Conservation (phyloP, 2,113 vertebrate genomes). For the Phalacrocorax aristotelis region DNA sequence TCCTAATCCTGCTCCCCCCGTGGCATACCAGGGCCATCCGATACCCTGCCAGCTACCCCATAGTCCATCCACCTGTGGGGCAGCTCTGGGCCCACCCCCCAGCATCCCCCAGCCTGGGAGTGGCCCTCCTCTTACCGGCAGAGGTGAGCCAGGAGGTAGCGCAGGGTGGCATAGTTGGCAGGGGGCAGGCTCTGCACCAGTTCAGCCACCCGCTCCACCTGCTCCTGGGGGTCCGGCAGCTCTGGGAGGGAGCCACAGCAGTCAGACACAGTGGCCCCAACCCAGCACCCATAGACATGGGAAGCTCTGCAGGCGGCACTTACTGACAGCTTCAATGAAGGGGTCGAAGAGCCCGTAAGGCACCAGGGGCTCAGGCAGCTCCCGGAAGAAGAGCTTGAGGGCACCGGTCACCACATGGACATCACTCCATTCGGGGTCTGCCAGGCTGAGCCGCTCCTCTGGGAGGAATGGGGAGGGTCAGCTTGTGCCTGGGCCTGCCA, state of each 20-base stretch:
- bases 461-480: background rate
- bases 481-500: background rate
- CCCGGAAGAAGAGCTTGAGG: conserved; percentile 91
- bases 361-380: conserved; percentile 89
- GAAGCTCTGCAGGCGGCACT: background rate
- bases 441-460: conserved; percentile 88
- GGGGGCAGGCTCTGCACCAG: conserved; percentile 81
- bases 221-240: conserved; percentile 77
- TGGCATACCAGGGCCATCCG: fast-evolving
- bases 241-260: conserved; percentile 55
- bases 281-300: too few relatives aligned
- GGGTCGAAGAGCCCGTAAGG: conserved; percentile 78
- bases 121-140: conserved; percentile 73
- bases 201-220: conserved; percentile 77
- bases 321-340: conserved; percentile 80
- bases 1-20: background rate
- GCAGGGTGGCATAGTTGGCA: conserved; percentile 83
- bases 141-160: conserved; percentile 83
- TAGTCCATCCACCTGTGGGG: background rate
- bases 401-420: conserved; percentile 90
- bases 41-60: background rate
- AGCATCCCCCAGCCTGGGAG: background rate
- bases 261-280: too few relatives aligned
- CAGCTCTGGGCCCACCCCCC: background rate
- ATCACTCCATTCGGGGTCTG: conserved; percentile 87